A percentile compares a stretch with the other conserved stretches of the same genome.
These are phyloP conservation scores for Cyanoderma ruficeps DNA, from an alignment of 2,113 vertebrate species.

Conservation along the genomic window DNA sequence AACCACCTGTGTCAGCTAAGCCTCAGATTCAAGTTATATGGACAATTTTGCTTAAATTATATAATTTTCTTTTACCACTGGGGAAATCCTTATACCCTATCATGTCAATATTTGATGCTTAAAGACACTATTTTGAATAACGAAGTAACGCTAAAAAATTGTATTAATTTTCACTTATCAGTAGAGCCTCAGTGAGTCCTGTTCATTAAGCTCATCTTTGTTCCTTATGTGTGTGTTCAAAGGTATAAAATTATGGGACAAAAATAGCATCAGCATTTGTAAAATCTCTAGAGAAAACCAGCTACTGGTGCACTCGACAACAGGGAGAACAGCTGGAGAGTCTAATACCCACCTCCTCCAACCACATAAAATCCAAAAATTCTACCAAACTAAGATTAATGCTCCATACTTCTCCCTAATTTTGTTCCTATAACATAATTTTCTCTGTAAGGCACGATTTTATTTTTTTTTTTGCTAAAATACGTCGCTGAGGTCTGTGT, in stretches of 20 bases:
- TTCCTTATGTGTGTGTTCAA: neutral
- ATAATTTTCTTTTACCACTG: neutral
- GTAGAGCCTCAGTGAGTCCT: neutral
- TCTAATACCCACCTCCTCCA: neutral
- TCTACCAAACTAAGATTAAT: neutral
- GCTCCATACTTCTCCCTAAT: neutral
- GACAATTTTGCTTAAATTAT: neutral
- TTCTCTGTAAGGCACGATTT: neutral
- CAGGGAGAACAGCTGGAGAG: constrained; percentile 22
- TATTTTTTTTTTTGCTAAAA: neutral
- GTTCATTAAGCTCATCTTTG: constrained; percentile 27
- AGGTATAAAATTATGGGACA: neutral
- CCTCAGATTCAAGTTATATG: neutral
- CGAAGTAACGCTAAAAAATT: neutral
- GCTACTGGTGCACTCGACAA: neutral
- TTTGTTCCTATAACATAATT: neutral
- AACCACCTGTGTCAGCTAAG: neutral
- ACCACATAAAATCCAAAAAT: neutral
- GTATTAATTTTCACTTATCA: neutral
- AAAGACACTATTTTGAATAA: neutral
- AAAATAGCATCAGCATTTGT: constrained; percentile 26
- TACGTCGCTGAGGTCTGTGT: neutral
- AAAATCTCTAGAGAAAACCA: constrained; percentile 26
- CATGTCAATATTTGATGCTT: neutral
- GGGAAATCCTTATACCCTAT: neutral